These are phyloP conservation scores for Catocala sponsa DNA, from an alignment of 2,888 invertebrate genomes.

Conservation along the genomic window DNA sequence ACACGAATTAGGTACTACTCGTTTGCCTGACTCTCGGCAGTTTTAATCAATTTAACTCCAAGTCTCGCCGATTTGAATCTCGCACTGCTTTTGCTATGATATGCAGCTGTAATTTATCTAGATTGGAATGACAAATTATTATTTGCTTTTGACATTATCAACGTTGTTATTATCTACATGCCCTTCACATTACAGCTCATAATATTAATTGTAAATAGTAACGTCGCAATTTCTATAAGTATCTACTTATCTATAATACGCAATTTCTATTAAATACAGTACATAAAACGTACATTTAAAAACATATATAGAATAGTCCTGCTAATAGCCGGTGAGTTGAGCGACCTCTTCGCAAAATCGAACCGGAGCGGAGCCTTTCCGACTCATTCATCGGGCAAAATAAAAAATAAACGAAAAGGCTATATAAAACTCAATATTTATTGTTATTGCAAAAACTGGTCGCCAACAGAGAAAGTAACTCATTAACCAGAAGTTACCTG, in stretches of 20 bases:
- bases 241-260: too few relatives aligned
- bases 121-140: conserved; percentile 23
- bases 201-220: background rate
- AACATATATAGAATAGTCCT: conserved; percentile 40
- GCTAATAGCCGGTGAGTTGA: conserved; percentile 50
- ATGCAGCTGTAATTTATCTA: conserved; percentile 10
- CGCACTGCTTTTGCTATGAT: background rate
- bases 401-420: conserved; percentile 40
- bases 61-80: conserved; percentile 5
- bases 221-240: background rate
- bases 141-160: conserved; percentile 12
- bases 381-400: conserved; percentile 54
- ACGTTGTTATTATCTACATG: conserved; percentile 13
- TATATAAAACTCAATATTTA: conserved; percentile 41
- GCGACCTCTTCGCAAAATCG: conserved; percentile 53
- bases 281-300: background rate
- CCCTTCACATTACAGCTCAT: background rate
- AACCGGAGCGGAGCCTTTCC: conserved; percentile 41
- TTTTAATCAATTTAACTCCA: conserved; percentile 20
- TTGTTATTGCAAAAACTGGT: conserved; percentile 49
- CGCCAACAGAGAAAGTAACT: conserved; percentile 41
- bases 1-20: conserved; percentile 31
- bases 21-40: conserved; percentile 25
- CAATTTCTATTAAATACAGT: too few relatives aligned
- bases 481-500: conserved; percentile 24